Evolutionary conservation across 2,113 vertebrate species (phyloP).

Genomic region (Onychorhynchus coronatus): DNA sequence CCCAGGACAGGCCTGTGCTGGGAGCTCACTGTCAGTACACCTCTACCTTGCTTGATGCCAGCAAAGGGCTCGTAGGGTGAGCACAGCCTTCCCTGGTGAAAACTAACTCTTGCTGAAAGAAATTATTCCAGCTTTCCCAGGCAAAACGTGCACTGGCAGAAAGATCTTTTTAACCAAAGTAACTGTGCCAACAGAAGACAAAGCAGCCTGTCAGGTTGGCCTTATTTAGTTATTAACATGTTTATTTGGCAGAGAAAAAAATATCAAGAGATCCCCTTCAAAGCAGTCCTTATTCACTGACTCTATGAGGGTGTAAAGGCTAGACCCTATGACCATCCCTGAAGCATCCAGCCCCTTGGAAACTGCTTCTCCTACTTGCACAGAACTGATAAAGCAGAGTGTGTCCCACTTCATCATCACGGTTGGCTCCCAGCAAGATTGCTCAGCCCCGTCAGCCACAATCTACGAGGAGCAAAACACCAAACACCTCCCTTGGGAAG

Average conservation of each 20-base stretch:
- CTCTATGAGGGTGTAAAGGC: background rate
- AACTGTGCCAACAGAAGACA: background rate
- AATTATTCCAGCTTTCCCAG: background rate
- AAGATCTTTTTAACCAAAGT: background rate
- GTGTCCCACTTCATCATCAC: no score
- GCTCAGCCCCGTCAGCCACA: background rate
- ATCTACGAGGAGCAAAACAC: background rate
- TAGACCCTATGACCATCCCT: no score
- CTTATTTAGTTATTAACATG: background rate
- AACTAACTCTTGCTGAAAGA: background rate
- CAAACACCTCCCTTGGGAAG: background rate
- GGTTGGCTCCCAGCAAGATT: no score
- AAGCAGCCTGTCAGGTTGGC: background rate
- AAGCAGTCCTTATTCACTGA: background rate
- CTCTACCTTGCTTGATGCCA: background rate
- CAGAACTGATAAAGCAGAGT: no score
- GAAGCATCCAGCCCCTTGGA: background rate
- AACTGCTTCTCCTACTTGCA: background rate
- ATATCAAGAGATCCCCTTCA: background rate
- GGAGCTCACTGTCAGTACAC: background rate
- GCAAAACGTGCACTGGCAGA: background rate
- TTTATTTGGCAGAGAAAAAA: background rate
- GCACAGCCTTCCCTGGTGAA: background rate
- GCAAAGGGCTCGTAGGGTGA: background rate
- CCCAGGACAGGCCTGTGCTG: background rate